Evolutionary conservation across 2,888 invertebrate species (phyloP), one percentile per base, ranked within the genome.

Genomic region (Poecilobothrus nobilitatus): DNA sequence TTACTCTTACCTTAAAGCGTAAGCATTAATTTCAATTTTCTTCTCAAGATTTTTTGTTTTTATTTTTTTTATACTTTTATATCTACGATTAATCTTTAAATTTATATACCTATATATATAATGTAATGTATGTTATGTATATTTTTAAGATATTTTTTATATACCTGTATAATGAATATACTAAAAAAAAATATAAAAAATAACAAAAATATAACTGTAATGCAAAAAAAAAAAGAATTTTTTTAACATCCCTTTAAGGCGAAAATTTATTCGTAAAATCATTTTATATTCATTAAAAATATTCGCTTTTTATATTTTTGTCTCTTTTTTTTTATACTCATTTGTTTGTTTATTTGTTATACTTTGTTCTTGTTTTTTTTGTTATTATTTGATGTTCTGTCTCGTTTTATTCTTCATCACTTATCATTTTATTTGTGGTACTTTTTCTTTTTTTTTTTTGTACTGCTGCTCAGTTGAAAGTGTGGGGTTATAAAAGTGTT

Each of bases 1-100:
- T 10, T 4, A 5, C 18, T 15, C 53, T 41, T 41, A 53, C 53
- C 53, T 53, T 53, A 15, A 18, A 53, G 53, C 53, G 15, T 53
- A 18, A 53, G 53, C 53, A 53, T 53, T 53, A 53, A 53, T 53
- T 53, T 53, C 53, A 53, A 53, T 53, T 53, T 53, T 53, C 53
- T 53, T 15, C 18, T 53, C 53, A 15, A 6, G 18, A 41, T 12
- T 41, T 41, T 41, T 41, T 15, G 2, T 41, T 41, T 41, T 41
- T 41, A 15, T 15, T 41, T 41, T 41, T 41, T 41, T 9, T 41
- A 2, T 12, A n/a, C n/a, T 53, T 53, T 53, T 53, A 53, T 53
- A 53, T 53, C 53, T 15, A 18, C 7, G n/a, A 53, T 37, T 53
- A 53, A 53, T 53, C 53, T 53, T 53, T 53, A 53, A 53, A 53